Evolutionary conservation across 2,797 vertebrate species (phyloP).

Genomic region (Pagetopsis macropterus): DNA sequence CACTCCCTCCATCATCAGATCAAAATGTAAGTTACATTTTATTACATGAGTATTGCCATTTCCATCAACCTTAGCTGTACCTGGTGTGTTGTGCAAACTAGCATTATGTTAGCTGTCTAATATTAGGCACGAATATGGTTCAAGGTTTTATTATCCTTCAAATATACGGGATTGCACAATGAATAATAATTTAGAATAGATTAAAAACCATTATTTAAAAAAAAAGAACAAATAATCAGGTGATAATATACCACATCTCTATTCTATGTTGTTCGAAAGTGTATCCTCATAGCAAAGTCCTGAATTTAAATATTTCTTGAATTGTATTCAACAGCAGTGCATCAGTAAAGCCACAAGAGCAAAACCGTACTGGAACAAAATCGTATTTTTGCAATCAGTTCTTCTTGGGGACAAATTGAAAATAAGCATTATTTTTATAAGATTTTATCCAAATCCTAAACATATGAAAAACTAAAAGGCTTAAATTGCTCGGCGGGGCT

Average conservation of each 20-base stretch:
- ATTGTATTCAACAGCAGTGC: not conserved
- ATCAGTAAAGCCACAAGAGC: not conserved
- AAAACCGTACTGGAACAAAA: not conserved
- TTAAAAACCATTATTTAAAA: not conserved
- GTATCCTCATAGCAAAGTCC: not conserved
- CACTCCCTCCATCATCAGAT: no score
- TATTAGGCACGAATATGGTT: no score
- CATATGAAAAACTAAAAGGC: conserved; percentile 23
- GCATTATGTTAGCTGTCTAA: no score
- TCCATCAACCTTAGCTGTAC: no score
- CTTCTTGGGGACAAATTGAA: conserved; percentile 22
- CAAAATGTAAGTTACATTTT: no score
- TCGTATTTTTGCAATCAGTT: not conserved
- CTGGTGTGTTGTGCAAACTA: no score
- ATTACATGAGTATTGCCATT: no score
- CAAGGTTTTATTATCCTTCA: no score
- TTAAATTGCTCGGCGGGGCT: conserved; percentile 31
- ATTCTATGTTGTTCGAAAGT: not conserved
- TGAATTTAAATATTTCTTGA: not conserved
- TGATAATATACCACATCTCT: not conserved
- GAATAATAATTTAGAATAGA: not conserved
- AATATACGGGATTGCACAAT: no score
- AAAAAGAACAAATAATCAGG: not conserved
- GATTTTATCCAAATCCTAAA: conserved; percentile 23
- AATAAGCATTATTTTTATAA: not conserved